Evolutionary conservation across 1,140 invertebrate species (phyloP), one percentile per base, ranked within the genome.

Genomic region (Helicoverpa zea): DNA sequence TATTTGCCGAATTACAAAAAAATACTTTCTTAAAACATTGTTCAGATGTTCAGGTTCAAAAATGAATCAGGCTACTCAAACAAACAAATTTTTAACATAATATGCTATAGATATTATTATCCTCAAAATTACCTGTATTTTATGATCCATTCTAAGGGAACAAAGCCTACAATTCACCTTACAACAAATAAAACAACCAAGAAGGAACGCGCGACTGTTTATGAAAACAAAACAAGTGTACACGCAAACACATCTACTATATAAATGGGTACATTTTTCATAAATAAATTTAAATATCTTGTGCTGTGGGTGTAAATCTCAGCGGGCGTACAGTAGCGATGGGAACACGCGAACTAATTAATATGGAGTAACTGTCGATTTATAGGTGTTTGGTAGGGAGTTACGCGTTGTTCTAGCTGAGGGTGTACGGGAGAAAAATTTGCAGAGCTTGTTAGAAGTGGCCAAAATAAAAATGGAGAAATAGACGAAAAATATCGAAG

Each of bases 341-440:
- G 80, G 79, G 85, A 88, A 86, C 92, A 94, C 91, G 92, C 92
- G 78, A 94, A 83, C 91, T 92, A 94, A 94, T 94, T 94, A 94
- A 94, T 93, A 94, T 94, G 90, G 90, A 92, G 90, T 92, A 90
- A 84, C 83, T 82, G 75, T 90, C 90, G 91, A 94, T 94, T 94
- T 94, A 94, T 94, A 88, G 87, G 84, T 86, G 81, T 84, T 88
- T 87, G 83, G 83, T 73, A 83, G 76, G 79, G 81, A 91, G 89
- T 93, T 93, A 91, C 88, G 89, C 86, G 87, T 86, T 88, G 88
- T 86, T 84, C 52, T 52, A 29, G 11, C 49, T 30, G 16, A 10
- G 14, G 18, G 86, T 74, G 84, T 66, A 89, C 81, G 84, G 86
- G 51, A 3, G 7, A 4, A 14, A 3, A 76, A 11, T 47, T 12